Conservation (phyloP, 2,888 invertebrate species). For the Megamerina dolium region DNA sequence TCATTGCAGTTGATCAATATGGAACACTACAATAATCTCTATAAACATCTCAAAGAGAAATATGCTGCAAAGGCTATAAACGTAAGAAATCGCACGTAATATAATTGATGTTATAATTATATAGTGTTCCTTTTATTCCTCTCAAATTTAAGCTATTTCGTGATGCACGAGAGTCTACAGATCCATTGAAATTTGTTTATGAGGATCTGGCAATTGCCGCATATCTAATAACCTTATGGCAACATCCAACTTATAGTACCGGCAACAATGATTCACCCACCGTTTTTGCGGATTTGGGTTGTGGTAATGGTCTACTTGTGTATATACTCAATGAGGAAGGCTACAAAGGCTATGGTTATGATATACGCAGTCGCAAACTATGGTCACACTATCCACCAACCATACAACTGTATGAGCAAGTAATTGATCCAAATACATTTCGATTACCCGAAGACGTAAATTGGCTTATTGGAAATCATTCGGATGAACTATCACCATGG, state of each 20-base stretch:
- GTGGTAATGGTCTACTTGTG: slow-evolving; percentile 94
- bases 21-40: slow-evolving; percentile 65
- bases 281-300: slow-evolving; percentile 89
- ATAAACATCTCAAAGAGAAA: slow-evolving; percentile 68
- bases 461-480: slow-evolving; percentile 98
- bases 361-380: slow-evolving; percentile 77
- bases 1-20: slow-evolving; percentile 64
- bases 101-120: no score
- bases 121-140: background rate
- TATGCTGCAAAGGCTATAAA: slow-evolving; percentile 70
- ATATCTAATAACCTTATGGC: slow-evolving; percentile 79
- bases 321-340: slow-evolving; percentile 81
- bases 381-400: slow-evolving; percentile 73
- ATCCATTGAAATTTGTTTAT: slow-evolving; percentile 90
- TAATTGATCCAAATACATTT: slow-evolving; percentile 52
- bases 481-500: slow-evolving; percentile 99
- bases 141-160: slow-evolving; percentile 67
- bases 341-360: slow-evolving; percentile 74
- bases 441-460: slow-evolving; percentile 63
- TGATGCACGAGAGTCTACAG: slow-evolving; percentile 84
- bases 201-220: slow-evolving; percentile 94
- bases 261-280: slow-evolving; percentile 49
- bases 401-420: slow-evolving; percentile 53
- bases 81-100: slow-evolving; percentile 46
- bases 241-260: slow-evolving; percentile 55